Evolutionary conservation across 2,888 invertebrate species (phyloP), one percentile per base, ranked within the genome.

Genomic region (Pseudoips prasinana): DNA sequence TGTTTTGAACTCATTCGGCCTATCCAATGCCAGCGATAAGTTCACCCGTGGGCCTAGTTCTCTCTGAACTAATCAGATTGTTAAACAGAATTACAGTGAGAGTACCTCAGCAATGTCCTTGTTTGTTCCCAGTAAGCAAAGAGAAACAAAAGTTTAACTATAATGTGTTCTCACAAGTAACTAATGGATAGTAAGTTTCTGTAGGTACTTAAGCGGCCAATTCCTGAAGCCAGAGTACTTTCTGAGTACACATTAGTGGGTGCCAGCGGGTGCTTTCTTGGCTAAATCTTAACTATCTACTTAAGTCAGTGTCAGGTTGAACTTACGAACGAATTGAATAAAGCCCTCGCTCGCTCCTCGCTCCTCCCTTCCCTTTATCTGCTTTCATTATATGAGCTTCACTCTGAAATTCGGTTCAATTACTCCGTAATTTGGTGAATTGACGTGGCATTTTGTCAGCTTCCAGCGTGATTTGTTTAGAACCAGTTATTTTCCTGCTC

Each of bases 281-380:
- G 67, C 76, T 73, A 80, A 78, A 81, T 78, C 85, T 80, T 75
- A 82, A 83, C 84, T 85, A 84, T 83, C 76, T 77, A 83, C 81
- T 83, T 79, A 80, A 77, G 74, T 70, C 78, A 73, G 70, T 77
- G 78, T 76, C 77, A 78, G 76, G 67, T 63, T 62, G 64, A 68
- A 68, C 73, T 74, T 68, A 60, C 62, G 66, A 69, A 71, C 57
- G 75, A 80, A 83, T 83, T 77, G 75, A 82, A 82, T 82, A 74
- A 82, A 69, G 73, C 72, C 71, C 72, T 65, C 71, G 62, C 67
- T 59, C 60, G 64, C 66, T 64, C 65, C 66, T n/a, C n/a, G n/a
- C n/a, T 64, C 64, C 53, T 57, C 67, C 59, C 63, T 69, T 70
- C 65, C 69, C 73, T 80, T 82, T 79, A 81, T 81, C 77, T 79